Base-by-base conservation (phyloP, 1,140 invertebrate genomes). In the Magallana angulata region DNA sequence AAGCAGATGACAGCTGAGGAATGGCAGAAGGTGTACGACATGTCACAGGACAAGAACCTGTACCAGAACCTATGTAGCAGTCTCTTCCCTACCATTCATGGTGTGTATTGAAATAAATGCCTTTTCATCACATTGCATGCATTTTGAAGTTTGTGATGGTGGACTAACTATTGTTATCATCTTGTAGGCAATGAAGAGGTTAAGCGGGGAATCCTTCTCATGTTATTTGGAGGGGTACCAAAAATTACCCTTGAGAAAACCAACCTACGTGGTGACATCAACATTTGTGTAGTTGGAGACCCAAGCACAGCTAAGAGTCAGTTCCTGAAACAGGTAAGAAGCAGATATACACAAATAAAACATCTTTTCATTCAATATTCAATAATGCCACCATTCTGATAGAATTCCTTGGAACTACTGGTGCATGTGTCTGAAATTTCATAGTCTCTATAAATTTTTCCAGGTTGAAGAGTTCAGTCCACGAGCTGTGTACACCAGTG, bases 241-340 rank as follows among this genome's bases (percentile, higher is more conserved):
- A 99, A 99, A 95, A 97, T 96, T n/a, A 99, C 99, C 0, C 95
- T 96, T 48, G 99, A 99, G 96, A 97, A 97, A 56, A 97, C 96
- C 0, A 95, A 95, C 85, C 96, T 99, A 0, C 96, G 99, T 93
- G 99, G 99, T 30, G 99, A 99, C 93, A 97, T 99, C 85, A 99
- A 99, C 94, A 97, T 99, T 87, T 99, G 98, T 93, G 97, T 99
- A 90, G 98, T 99, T 56, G 99, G 99, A 11, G 99, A 99, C 96
- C 99, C 99, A 0, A 99, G 98, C 94, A 99, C 99, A 5, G 99
- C 98, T 4, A 99, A 99, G 95, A 99, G 98, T 5, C 99, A 99
- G 94, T 96, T 99, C 88, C 95, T 99, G 9, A 99, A 99, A 95
- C 98, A 98, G 95, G 96, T 96, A 11, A 64, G 71, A 48, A 48